Base-by-base conservation (phyloP, 2,113 vertebrate genomes). In the Microtus pennsylvanicus region DNA sequence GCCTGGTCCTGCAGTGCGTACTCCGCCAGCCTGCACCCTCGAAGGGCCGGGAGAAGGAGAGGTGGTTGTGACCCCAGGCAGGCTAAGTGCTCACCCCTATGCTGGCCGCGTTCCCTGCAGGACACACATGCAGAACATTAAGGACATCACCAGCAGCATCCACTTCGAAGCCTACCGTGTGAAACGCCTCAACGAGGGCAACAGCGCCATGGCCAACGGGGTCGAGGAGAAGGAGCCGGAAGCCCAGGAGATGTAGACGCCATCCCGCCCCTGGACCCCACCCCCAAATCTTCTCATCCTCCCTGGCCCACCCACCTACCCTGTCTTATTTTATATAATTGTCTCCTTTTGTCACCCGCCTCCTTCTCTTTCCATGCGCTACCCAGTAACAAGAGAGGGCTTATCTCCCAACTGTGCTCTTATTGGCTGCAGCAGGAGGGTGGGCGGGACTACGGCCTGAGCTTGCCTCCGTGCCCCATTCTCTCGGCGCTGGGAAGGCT, bases 51-150 rank as follows among this genome's bases (percentile, higher is more conserved):
- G 26, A 0, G 28, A 4, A n/a, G 17, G 65, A 10, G 12, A 47
- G 47, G 67, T 19, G 16, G 33, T 2, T 42, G 50, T 58, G 14
- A 58, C 17, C 47, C 45, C 33, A 72, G 35, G 14, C 35, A 1
- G 63, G 45, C 38, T 1, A 19, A 3, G 33, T 67, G 6, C n/a
- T 69, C 61, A 50, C 63, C 24, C 58, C 77, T 33, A 12, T n/a
- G 24, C 35, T 35, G 65, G 83, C 69, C 1, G 0, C 7, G 5
- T 9, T 1, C 0, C 42, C 22, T 8, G 0, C 98, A 99, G 99
- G 99, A 99, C 99, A 14, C 99, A 99, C 98, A 99, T 99, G 99
- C 99, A 99, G 98, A 99, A 99, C 98, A 99, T 99, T 95, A 99
- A 99, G 97, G 99, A 99, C 98, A 99, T 99, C 98, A 99, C 99